Evolutionary conservation across 2,797 vertebrate genomes (phyloP).

Genomic region (Parauchenoglanis ngamensis): DNA sequence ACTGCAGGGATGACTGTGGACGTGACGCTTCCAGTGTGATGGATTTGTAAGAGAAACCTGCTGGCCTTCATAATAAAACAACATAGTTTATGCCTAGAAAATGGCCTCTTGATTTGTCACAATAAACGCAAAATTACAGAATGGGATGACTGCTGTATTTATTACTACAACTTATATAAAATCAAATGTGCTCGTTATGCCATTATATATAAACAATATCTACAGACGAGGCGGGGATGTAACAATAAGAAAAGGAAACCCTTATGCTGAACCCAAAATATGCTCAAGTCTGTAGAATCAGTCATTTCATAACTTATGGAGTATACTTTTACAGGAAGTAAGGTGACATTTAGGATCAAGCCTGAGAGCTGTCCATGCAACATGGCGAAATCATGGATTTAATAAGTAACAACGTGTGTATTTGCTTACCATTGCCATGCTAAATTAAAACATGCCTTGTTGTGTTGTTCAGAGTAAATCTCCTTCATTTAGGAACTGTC

Average conservation of each 20-base stretch:
- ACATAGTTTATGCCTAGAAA: constrained; percentile 18
- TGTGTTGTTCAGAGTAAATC: neutral
- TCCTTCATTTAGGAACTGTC: neutral
- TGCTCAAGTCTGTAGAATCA: neutral
- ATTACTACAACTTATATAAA: neutral
- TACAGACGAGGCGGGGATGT: neutral
- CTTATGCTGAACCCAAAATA: neutral
- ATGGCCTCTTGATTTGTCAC: neutral
- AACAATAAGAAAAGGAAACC: neutral
- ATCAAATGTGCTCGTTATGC: neutral
- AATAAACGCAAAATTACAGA: neutral
- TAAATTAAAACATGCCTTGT: neutral
- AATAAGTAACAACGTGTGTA: neutral
- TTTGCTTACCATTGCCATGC: constrained; percentile 26
- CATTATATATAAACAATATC: neutral
- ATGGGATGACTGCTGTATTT: neutral
- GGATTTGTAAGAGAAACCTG: constrained; percentile 63
- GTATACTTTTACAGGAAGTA: neutral
- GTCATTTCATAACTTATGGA: neutral
- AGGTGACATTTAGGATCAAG: neutral
- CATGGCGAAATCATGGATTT: neutral
- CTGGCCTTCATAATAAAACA: constrained; percentile 63
- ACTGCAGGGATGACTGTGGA: neutral
- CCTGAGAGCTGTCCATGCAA: neutral
- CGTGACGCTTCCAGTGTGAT: constrained; percentile 41